A percentile compares a stretch with the other conserved stretches of the same genome.
Conservation (phyloP, 2,888 invertebrate species). For the Sphaeridia pumilis region DNA sequence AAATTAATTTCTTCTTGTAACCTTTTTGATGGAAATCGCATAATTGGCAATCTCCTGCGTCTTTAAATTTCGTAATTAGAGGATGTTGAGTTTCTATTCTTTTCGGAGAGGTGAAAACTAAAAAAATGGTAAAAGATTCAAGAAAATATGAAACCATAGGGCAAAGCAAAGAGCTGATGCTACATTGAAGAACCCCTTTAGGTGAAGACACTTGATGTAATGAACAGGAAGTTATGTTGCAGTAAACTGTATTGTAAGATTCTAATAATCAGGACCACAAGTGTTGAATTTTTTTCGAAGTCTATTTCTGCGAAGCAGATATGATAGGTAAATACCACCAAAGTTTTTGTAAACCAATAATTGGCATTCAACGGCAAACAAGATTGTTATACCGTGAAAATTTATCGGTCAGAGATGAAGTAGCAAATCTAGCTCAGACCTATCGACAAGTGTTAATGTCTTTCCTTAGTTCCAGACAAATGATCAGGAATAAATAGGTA, state of each 20-base stretch:
- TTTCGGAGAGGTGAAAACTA: not conserved
- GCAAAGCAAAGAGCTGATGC: not conserved
- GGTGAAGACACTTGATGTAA: not conserved
- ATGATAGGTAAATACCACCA: no score
- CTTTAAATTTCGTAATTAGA: not conserved
- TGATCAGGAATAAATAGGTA: no score
- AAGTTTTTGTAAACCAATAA: no score
- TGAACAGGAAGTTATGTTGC: not conserved
- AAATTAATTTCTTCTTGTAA: not conserved
- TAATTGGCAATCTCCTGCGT: not conserved
- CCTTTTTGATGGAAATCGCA: not conserved
- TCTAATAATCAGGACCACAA: no score
- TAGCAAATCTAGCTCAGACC: no score
- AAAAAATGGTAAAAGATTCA: not conserved
- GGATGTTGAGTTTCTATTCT: not conserved
- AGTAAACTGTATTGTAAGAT: not conserved
- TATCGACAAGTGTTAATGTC: no score
- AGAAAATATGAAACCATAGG: not conserved
- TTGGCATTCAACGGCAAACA: no score
- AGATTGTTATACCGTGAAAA: no score
- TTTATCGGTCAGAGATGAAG: no score
- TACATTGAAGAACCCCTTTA: not conserved
- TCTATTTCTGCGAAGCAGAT: no score
- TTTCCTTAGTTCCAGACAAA: no score
- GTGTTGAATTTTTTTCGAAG: no score